Base-by-base conservation (phyloP, 2,113 vertebrate genomes). In the rat (Rattus norvegicus) region DNA sequence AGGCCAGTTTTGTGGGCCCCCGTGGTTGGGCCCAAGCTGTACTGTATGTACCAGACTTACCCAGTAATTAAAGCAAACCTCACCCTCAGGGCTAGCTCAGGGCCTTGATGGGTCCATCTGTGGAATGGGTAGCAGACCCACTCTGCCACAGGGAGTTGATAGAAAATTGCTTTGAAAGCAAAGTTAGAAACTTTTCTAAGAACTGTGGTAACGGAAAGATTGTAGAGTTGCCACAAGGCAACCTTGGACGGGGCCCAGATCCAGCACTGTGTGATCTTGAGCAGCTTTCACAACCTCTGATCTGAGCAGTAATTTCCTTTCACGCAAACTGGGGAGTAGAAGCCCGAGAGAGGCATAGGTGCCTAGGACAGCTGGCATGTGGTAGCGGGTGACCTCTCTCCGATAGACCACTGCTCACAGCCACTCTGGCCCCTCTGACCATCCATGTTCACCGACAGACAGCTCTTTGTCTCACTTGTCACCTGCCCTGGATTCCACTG, bases 131-230 rank as follows among this genome's bases (percentile, higher is more conserved):
- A 65, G 47, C 54, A 61, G 69, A 84, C 77, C 63, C n/a, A 30
- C 24, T 52, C 75, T 10, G 4, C 75, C 17, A 24, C 36, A 0
- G 26, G 79, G 33, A 36, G 85, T n/a, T 90, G 73, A 75, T 13
- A 76, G 84, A 81, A 90, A 90, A 89, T 88, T 85, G 49, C 70
- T 92, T 81, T 85, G 88, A 94, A 92, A 97, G 80, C 70, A 77
- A 89, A 80, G 36, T 86, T 77, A 92, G 75, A 93, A 73, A 88
- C 33, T 16, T 88, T 88, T 88, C 79, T 90, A 89, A 94, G 87
- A 93, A 89, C 52, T 20, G 20, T 47, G 13, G 47, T 67, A 24
- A 72, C 24, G 75, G 61, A 69, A 94, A 49, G 39, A 63, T 22
- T 28, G 49, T 52, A 61, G n/a, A 30, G 14, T 92, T 52, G 85